A percentile compares a stretch with the other conserved stretches of the same genome.
phyloP scores from a whole-genome alignment of 2,888 invertebrate species.

The Ceratothoa steindachneri region DNA sequence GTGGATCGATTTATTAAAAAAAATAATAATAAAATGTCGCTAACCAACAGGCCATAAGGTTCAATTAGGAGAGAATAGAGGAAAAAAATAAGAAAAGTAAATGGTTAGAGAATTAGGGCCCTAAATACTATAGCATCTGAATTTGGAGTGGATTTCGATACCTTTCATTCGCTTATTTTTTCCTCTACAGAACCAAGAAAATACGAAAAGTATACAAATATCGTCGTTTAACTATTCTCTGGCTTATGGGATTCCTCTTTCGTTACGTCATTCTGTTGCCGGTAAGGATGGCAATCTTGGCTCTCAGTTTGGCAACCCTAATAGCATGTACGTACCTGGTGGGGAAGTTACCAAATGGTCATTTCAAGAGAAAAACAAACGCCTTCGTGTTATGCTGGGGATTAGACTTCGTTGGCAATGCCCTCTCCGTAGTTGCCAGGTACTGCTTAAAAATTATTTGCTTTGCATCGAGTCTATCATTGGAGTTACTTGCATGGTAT shows the following conservation, averaged over 20 bases:
- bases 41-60: too few species aligned
- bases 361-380: conserved; percentile 64
- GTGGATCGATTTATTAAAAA: too few species aligned
- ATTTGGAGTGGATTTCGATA: too few species aligned
- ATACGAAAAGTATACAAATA: background rate
- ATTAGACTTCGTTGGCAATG: conserved; percentile 71
- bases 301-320: conserved; percentile 56
- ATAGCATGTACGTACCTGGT: conserved; percentile 76
- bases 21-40: too few species aligned
- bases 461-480: too few species aligned
- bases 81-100: too few species aligned
- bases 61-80: too few species aligned
- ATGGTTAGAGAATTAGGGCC: too few species aligned
- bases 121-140: too few species aligned
- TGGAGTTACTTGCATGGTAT: too few species aligned
- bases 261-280: conserved; percentile 89
- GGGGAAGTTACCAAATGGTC: conserved; percentile 68
- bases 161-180: too few species aligned
- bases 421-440: conserved; percentile 63
- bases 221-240: conserved; percentile 71
- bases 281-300: conserved; percentile 73
- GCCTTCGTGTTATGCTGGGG: conserved; percentile 66
- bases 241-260: conserved; percentile 87
- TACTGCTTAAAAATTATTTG: conserved; percentile 7
- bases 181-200: conserved; percentile 1